These are phyloP conservation scores for Stomatorhinus ivindoensis DNA, from an alignment of 2,113 vertebrate species.

Conservation along the genomic window DNA sequence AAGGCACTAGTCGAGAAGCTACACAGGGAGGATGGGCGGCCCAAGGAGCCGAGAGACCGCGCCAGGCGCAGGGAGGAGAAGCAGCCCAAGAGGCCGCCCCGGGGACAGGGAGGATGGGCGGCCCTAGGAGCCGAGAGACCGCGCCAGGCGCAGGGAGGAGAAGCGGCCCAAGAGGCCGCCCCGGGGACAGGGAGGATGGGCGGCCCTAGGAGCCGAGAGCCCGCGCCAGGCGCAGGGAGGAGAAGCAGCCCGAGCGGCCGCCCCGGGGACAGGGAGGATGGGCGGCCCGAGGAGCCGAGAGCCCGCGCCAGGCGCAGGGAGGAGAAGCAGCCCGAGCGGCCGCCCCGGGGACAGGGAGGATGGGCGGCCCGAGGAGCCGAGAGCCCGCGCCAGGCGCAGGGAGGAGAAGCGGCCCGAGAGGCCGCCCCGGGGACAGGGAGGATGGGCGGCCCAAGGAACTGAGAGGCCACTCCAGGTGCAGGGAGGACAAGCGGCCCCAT, in stretches of 20 bases:
- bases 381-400: too few species aligned
- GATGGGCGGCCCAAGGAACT: neutral
- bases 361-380: too few species aligned
- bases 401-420: neutral
- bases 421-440: neutral
- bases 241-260: neutral
- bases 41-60: too few species aligned
- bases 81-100: neutral
- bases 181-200: neutral
- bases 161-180: rapidly evolving
- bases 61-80: too few species aligned
- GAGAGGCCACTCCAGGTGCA: neutral
- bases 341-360: neutral
- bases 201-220: too few species aligned
- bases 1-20: neutral
- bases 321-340: rapidly evolving
- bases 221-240: too few species aligned
- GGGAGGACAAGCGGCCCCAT: neutral
- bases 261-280: neutral
- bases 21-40: neutral
- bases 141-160: neutral
- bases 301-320: neutral
- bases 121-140: too few species aligned
- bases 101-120: neutral
- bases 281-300: too few species aligned